Conservation (phyloP, 2,113 vertebrate species). For the Protobothrops flavoviridis region DNA sequence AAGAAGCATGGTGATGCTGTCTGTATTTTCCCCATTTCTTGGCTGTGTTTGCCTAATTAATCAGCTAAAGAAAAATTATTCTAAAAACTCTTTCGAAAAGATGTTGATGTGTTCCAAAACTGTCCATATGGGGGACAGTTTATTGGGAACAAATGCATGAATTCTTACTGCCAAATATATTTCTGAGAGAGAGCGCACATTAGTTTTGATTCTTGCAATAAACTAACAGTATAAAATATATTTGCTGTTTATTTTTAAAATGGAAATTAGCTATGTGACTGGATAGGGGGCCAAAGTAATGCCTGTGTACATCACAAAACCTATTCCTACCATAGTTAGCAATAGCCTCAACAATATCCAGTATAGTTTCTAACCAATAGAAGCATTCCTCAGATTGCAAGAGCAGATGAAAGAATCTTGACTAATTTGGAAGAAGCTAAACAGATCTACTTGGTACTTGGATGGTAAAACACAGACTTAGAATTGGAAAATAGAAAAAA, state of each 20-base stretch:
- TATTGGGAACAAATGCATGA: conserved; percentile 58
- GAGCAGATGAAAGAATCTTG: background rate
- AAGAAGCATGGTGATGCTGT: background rate
- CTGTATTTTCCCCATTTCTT: conserved; percentile 4
- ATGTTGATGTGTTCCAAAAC: conserved; percentile 47
- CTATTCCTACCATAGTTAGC: background rate
- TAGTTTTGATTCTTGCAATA: conserved; percentile 44
- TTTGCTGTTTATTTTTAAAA: background rate
- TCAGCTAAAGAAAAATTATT: conserved; percentile 39
- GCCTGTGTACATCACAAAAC: background rate
- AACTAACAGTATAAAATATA: background rate
- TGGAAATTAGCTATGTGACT: background rate
- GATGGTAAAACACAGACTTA: background rate
- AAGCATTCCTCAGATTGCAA: background rate
- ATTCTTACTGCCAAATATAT: conserved; percentile 50
- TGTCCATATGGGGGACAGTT: conserved; percentile 21
- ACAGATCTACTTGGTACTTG: background rate
- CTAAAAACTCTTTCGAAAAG: conserved; percentile 48
- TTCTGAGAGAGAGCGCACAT: conserved; percentile 58
- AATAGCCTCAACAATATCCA: background rate
- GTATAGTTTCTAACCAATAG: background rate
- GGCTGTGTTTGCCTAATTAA: conserved; percentile 38
- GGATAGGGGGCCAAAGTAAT: background rate
- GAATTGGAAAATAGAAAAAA: background rate
- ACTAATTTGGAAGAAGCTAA: background rate